A percentile compares a stretch with the other conserved stretches of the same genome.
Conservation (phyloP, 2,113 vertebrate species). For the Callopanchax toddi region DNA sequence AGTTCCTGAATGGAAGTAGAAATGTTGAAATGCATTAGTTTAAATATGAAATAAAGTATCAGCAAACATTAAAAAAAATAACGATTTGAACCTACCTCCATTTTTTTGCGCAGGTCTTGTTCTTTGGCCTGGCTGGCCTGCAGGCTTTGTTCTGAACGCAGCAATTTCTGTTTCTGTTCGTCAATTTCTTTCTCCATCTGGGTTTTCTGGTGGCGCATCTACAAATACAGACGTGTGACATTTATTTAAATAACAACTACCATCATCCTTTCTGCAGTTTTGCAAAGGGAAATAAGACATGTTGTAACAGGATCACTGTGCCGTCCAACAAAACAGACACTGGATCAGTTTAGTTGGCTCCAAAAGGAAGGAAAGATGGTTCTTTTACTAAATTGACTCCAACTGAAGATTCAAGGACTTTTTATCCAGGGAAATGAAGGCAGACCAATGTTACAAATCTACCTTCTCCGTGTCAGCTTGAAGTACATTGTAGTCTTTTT, state of each 20-base stretch:
- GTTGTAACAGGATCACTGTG: no score
- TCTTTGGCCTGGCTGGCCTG: conserved; percentile 79
- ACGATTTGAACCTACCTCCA: conserved; percentile 75
- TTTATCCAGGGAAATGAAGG: neutral
- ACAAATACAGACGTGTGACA: neutral
- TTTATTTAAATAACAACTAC: neutral
- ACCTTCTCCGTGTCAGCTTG: conserved; percentile 89
- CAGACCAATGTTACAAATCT: conserved; percentile 24
- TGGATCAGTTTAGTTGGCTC: neutral
- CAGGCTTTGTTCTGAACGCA: conserved; percentile 80
- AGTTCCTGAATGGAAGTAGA: conserved; percentile 76
- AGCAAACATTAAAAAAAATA: neutral
- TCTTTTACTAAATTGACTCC: no score
- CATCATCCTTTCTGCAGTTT: no score
- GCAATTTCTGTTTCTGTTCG: conserved; percentile 82
- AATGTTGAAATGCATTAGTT: neutral
- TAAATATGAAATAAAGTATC: neutral
- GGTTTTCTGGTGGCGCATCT: conserved; percentile 80
- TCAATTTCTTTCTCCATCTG: conserved; percentile 77
- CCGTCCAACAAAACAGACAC: neutral
- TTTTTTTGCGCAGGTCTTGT: conserved; percentile 79
- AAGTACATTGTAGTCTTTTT: conserved; percentile 77
- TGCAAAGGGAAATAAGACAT: neutral
- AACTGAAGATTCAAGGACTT: no score
- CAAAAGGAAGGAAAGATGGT: no score